Evolutionary conservation across 2,888 invertebrate genomes (phyloP).

Genomic region (Phaonia tiefii): DNA sequence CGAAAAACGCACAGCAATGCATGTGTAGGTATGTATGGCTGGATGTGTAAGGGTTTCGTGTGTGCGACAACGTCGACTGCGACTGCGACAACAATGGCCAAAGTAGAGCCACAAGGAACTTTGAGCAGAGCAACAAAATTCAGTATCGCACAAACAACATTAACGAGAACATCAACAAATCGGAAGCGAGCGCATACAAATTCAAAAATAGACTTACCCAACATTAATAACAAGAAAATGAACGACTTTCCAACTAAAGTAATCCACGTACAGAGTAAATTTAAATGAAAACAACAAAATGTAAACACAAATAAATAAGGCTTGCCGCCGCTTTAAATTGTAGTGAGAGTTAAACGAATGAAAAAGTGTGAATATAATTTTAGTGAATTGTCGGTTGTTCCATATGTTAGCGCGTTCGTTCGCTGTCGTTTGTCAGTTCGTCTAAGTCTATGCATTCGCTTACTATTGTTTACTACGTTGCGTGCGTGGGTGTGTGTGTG

Average conservation of each 20-base stretch:
- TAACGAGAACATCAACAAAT: conserved; percentile 75
- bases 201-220: conserved; percentile 34
- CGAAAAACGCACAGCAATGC: conserved; percentile 2
- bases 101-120: conserved; percentile 60
- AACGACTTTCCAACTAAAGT: background rate
- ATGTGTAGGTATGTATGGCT: no score
- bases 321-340: background rate
- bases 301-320: background rate
- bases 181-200: conserved; percentile 44
- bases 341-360: background rate
- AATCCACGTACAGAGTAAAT: background rate
- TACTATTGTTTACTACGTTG: background rate
- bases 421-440: background rate
- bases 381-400: background rate
- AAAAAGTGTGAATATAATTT: no score
- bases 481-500: conserved; percentile 19
- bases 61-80: conserved; percentile 1
- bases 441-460: background rate
- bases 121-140: conserved; percentile 68
- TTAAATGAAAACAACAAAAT: conserved; percentile 7
- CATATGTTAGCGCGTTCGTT: background rate
- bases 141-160: conserved; percentile 79
- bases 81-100: background rate
- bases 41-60: conserved; percentile 1
- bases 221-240: conserved; percentile 13